A percentile compares a stretch with the other conserved stretches of the same genome.
Conservation (phyloP, 2,797 vertebrate genomes). For the Octomys mimax region DNA sequence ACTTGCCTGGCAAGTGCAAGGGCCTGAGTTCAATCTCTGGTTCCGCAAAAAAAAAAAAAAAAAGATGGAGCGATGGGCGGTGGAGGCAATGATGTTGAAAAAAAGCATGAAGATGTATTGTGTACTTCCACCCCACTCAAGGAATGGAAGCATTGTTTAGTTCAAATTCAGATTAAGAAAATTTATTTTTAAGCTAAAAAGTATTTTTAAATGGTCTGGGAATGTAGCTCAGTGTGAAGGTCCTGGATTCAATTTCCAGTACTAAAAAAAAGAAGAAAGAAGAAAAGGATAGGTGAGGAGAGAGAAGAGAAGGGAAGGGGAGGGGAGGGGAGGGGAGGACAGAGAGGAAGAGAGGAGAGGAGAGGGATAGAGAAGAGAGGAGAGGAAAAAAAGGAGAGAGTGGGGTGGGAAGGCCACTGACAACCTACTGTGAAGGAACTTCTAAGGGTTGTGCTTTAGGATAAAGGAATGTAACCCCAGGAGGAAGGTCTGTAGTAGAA, state of each 20-base stretch:
- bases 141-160: not conserved
- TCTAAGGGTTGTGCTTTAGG: not conserved
- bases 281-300: too few species aligned
- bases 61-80: not conserved
- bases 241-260: not conserved
- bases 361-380: too few species aligned
- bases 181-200: not conserved
- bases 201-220: not conserved
- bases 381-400: too few species aligned
- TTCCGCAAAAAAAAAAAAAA: too few species aligned
- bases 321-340: rapidly evolving
- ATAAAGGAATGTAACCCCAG: not conserved
- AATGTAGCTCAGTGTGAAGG: not conserved
- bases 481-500: not conserved
- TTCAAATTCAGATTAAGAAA: not conserved
- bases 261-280: not conserved
- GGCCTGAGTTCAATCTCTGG: too few species aligned
- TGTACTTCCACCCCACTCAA: not conserved
- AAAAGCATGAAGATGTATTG: not conserved
- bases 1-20: too few species aligned
- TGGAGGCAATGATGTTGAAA: not conserved
- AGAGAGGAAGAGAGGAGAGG: too few species aligned
- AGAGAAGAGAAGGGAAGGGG: not conserved
- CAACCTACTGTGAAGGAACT: not conserved
- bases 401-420: not conserved